These are phyloP conservation scores for Tetramorium alpestre DNA, from an alignment of 1,140 invertebrate species.

Conservation along the genomic window DNA sequence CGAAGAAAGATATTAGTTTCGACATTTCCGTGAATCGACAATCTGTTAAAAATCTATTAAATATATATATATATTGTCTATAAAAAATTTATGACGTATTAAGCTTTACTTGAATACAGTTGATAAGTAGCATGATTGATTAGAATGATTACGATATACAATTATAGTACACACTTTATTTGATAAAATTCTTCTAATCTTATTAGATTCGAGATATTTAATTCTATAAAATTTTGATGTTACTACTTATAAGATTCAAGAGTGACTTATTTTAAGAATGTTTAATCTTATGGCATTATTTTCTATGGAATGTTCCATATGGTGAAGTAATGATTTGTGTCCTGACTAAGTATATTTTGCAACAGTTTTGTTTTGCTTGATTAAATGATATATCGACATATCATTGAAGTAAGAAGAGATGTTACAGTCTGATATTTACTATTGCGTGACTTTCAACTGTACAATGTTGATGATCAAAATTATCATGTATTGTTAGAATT, in stretches of 20 bases:
- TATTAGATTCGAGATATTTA: not conserved
- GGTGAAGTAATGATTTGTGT: not conserved
- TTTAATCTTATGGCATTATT: not conserved
- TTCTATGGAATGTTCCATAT: not conserved
- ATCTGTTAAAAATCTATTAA: not conserved
- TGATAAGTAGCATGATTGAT: not conserved
- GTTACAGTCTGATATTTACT: not conserved
- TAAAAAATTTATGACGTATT: not conserved
- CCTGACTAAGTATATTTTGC: not conserved
- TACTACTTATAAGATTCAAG: not conserved
- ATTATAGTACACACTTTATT: not conserved
- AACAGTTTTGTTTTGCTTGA: not conserved
- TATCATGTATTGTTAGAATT: not conserved
- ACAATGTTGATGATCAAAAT: not conserved
- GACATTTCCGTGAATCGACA: not conserved
- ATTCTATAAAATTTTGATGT: not conserved
- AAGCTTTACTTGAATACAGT: not conserved
- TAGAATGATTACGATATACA: too few relatives aligned
- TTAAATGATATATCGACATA: not conserved
- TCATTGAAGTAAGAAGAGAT: too few relatives aligned
- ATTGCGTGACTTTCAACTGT: not conserved
- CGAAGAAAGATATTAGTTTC: not conserved
- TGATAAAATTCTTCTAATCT: not conserved
- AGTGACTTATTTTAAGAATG: not conserved
- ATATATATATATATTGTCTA: not conserved